phyloP scores from a whole-genome alignment of 2,888 invertebrate genomes.

The Papilio protenor region DNA sequence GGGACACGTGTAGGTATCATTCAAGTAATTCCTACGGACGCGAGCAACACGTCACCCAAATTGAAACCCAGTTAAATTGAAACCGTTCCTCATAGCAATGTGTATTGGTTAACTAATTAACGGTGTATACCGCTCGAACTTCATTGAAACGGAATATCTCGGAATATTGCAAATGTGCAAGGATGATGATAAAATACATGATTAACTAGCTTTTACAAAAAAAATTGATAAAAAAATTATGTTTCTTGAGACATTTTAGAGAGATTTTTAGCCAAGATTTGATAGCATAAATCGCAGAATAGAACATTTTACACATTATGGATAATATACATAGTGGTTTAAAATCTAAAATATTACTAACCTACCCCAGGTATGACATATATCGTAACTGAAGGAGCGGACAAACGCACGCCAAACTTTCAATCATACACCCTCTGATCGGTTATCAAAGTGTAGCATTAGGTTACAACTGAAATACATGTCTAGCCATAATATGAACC shows the following conservation, averaged over 20 bases:
- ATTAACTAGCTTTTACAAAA: background rate
- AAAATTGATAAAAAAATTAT: background rate
- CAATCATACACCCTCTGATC: background rate
- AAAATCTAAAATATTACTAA: background rate
- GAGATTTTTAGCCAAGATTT: no score
- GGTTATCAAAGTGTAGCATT: background rate
- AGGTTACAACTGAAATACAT: background rate
- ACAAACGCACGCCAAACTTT: background rate
- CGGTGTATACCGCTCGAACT: background rate
- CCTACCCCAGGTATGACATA: background rate
- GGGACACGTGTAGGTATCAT: no score
- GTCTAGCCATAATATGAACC: background rate
- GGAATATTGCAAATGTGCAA: background rate
- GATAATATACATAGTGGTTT: background rate
- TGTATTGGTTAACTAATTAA: slow-evolving; percentile 36
- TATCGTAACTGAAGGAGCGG: background rate
- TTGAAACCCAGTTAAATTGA: no score
- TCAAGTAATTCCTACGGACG: no score
- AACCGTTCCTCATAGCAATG: slow-evolving; percentile 34
- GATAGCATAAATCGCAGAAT: no score
- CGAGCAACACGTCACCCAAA: no score
- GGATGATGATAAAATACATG: background rate
- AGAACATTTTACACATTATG: background rate
- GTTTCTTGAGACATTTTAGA: no score
- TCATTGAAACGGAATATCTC: background rate